Evolutionary conservation across 1,140 invertebrate species (phyloP).

Genomic region (Drosophila pallidifrons): DNA sequence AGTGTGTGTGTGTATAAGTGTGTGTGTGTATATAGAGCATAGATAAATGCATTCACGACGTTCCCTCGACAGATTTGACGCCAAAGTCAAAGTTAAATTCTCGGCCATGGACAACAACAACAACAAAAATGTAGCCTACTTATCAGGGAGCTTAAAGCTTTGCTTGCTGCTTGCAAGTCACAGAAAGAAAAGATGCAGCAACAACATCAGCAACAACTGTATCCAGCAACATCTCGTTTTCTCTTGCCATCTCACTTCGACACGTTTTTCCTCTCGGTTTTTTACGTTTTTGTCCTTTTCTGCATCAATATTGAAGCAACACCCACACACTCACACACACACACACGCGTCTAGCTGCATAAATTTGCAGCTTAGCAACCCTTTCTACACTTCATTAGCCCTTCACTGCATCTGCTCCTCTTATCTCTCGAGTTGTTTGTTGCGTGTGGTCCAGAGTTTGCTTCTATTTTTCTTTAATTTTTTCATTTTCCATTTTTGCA

Average conservation of each 20-base stretch:
- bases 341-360: constrained; percentile 6
- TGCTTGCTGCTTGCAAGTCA: too few relatives aligned
- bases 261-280: not conserved
- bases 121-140: constrained; percentile 29
- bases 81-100: too few relatives aligned
- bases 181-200: too few relatives aligned
- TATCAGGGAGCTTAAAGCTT: constrained; percentile 29
- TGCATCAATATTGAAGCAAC: constrained; percentile 4
- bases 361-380: constrained; percentile 54
- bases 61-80: too few relatives aligned
- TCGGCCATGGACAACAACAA: not conserved
- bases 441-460: not conserved
- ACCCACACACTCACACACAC: not conserved
- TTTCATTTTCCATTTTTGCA: constrained; percentile 25
- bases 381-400: constrained; percentile 59
- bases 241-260: not conserved
- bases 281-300: not conserved
- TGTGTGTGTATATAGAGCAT: too few relatives aligned
- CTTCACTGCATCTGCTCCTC: not conserved
- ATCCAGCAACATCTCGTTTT: not conserved
- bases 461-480: constrained; percentile 4
- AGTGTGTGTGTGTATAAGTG: too few relatives aligned
- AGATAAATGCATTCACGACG: too few relatives aligned
- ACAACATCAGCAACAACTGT: not conserved
- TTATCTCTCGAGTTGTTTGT: not conserved